phyloP scores from a whole-genome alignment of 2,888 invertebrate genomes.

The Brachyptera putata region DNA sequence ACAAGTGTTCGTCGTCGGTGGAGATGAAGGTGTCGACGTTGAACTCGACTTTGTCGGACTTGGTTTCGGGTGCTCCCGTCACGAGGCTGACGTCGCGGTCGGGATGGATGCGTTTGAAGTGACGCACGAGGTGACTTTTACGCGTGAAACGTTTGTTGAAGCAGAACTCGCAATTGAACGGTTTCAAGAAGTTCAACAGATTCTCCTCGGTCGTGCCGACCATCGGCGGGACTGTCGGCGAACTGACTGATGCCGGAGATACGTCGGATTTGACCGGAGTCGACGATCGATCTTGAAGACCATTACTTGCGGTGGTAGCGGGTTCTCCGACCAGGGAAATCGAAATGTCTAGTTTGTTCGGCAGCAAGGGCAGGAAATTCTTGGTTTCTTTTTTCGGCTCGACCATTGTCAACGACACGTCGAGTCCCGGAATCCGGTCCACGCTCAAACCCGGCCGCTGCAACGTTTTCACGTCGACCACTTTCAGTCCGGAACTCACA shows the following conservation, averaged over 20 bases:
- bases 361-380: not conserved
- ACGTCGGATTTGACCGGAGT: not conserved
- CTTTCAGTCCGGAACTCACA: too few species aligned
- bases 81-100: conserved; percentile 22
- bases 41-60: conserved; percentile 1
- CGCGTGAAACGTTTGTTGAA: conserved; percentile 36
- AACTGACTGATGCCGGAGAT: not conserved
- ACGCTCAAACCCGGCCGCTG: too few species aligned
- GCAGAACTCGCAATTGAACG: conserved; percentile 35
- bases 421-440: conserved; percentile 5
- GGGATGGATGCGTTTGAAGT: conserved; percentile 36
- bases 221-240: not conserved
- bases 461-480: too few species aligned
- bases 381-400: not conserved
- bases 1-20: conserved; percentile 28
- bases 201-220: conserved; percentile 5
- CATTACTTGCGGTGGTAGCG: not conserved
- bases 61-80: not conserved
- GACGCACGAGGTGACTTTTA: conserved; percentile 35
- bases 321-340: not conserved
- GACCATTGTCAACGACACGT: not conserved
- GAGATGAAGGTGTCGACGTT: conserved; percentile 12
- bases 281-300: too few species aligned
- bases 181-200: conserved; percentile 28
- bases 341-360: conserved; percentile 10